Percentiles rank a stretch among this genome's conserved stretches.
Conservation (phyloP, 2,113 vertebrate genomes). For the Mirounga angustirostris region DNA sequence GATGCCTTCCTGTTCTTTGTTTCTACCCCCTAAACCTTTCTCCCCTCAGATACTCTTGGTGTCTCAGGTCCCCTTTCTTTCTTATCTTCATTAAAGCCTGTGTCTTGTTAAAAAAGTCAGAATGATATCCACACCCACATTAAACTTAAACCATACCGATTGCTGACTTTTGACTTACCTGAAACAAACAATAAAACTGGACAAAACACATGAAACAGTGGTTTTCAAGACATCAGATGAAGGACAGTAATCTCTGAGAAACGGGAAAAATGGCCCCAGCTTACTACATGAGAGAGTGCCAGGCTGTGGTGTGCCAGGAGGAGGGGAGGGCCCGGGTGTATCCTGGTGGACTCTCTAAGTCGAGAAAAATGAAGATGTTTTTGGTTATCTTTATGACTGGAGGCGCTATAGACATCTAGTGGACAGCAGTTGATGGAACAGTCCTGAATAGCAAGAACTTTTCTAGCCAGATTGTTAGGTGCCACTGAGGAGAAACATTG, state of each 20-base stretch:
- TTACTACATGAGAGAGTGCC: neutral
- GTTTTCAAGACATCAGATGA: neutral
- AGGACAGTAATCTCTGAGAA: neutral
- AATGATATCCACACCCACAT: neutral
- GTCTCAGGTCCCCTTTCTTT: neutral
- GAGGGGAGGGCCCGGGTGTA: neutral
- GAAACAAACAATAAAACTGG: neutral
- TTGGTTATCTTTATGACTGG: neutral
- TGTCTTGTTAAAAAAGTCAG: neutral
- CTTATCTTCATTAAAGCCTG: neutral
- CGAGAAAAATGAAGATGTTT: neutral
- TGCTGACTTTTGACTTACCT: neutral
- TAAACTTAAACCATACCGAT: neutral
- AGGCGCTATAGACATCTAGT: neutral
- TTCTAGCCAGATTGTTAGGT: neutral
- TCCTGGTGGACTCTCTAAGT: neutral
- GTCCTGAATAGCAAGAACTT: neutral
- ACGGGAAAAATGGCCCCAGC: neutral
- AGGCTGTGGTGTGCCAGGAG: fast-evolving
- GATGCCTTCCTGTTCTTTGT: conserved; percentile 23
- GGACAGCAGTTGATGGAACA: neutral
- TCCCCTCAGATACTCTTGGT: neutral
- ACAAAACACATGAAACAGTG: neutral
- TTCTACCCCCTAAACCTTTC: neutral
- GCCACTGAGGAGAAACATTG: neutral